Evolutionary conservation across 2,797 vertebrate species (phyloP), one percentile per base, ranked within the genome.

Genomic region (Alauda arvensis): DNA sequence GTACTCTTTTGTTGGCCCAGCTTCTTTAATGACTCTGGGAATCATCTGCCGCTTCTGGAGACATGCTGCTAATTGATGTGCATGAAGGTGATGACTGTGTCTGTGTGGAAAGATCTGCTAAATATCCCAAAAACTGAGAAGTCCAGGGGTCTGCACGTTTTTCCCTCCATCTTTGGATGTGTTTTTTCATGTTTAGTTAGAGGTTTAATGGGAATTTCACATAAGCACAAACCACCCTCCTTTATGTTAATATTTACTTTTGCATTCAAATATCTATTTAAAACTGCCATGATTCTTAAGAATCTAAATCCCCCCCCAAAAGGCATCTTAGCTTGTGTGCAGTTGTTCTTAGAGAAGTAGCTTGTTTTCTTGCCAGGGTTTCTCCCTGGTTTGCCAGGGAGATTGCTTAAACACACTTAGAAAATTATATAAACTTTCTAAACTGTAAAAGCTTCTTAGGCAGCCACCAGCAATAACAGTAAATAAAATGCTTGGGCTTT

Each of bases 231-330:
- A n/a, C 16, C 12, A 40, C 16, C 10, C 6, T 46, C 34, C 63
- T 62, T 49, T 59, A 53, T 46, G 17, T 81, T 85, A 89, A 87
- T 89, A 78, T 76, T 91, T 92, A 72, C 26, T 49, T 84, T 77
- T 39, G 33, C 7, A 24, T 88, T 84, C 16, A 78, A 82, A 46
- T 68, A 68, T 67, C 43, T 84, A 8, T 91, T 74, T 84, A 40
- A 65, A 86, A 74, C 39, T 77, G 81, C 29, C 14, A 2, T 77
- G 21, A 40, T 70, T 79, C 39, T 72, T 81, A 82, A 70, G 53
- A 42, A 67, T 67, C 26, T 84, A 66, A 77, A 84, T 83, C 25
- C 9, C 25, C 6, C 3, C 5, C 2, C 0, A 5, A 79, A 92
- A 79, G 25, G 26, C 75, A 70, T 82, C 34, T 37, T 37, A 12